Base-by-base conservation (phyloP, 2,113 vertebrate species). In the Periophthalmodon schlosseri region DNA sequence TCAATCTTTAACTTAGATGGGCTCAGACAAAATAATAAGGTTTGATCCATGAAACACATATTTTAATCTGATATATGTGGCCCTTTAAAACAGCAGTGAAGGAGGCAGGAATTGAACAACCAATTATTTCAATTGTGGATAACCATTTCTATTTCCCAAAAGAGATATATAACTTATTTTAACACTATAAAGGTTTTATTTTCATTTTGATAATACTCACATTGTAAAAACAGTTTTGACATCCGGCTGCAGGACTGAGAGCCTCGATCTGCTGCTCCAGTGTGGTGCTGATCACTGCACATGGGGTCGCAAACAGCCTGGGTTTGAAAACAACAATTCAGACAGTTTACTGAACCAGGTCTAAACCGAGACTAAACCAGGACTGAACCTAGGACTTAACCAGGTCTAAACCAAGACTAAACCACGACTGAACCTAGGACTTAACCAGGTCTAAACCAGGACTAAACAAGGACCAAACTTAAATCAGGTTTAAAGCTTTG, bases 281-380 rank as follows among this genome's bases (percentile, higher is more conserved):
- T 15, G 3, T 63, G 21, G 14, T 39, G 5, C 28, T 68, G 66
- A 87, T 18, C 21, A 70, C 68, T 21, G 44, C 9, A 5, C 85
- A 89, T 8, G 76, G 80, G 24, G 39, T 46, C 33, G 21, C 68
- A 81, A 87, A 84, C 24, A 87, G 72, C 82, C 88, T 78, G 4
- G 4, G 34, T 20, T 14, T 15, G 8, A 56, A 49, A 9, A 65
- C 2, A 74, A 10, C 15, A 36, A 20, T 18, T 18, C 13, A 63
- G 0, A 15, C 3, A 33, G 13, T 28, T 15, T 33, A 6, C 14
- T 1, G 7, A n/a, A n/a, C 15, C 49, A 50, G 4, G 49, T 18
- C 15, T 18, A 50, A 49, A 16, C 47, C 47, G 15, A 0, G 12
- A 16, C 15, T 14, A 3, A 49, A 47, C 46, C 10, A 47, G 46